Percentiles rank a stretch among this genome's conserved stretches.
Conservation (phyloP, 2,797 vertebrate species). For the Aeoliscus strigatus region DNA sequence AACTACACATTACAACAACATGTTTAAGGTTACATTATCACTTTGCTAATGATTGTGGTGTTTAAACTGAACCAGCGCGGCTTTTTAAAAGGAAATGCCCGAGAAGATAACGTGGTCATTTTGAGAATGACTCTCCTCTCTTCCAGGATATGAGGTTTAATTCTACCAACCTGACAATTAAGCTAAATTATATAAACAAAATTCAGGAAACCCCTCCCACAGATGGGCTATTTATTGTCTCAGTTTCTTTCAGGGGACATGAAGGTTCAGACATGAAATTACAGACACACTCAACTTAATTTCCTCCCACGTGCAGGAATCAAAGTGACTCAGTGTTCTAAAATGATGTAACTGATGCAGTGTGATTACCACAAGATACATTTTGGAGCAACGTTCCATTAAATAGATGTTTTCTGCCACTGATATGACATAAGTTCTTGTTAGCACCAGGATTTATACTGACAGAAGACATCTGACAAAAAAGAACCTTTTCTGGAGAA, state of each 20-base stretch:
- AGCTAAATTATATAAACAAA: conserved; percentile 43
- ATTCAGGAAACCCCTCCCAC: conserved; percentile 47
- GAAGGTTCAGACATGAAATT: conserved; percentile 20
- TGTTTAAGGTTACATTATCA: conserved; percentile 39
- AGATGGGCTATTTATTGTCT: conserved; percentile 23
- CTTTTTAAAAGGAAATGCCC: conserved; percentile 47
- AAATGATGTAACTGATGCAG: no score
- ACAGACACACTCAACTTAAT: conserved; percentile 15
- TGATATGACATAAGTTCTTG: no score
- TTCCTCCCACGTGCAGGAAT: no score
- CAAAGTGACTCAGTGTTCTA: no score
- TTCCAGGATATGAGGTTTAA: conserved; percentile 35
- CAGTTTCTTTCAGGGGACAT: conserved; percentile 1
- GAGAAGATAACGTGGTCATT: conserved; percentile 50
- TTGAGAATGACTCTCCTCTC: conserved; percentile 31
- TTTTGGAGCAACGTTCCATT: no score
- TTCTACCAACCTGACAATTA: conserved; percentile 45
- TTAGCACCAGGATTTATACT: no score
- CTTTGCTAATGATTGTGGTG: conserved; percentile 38
- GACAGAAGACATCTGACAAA: no score
- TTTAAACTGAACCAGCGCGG: conserved; percentile 41
- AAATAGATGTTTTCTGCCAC: no score
- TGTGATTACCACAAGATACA: no score
- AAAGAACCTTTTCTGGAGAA: no score
- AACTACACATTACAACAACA: no score